Evolutionary conservation across 92 coral and sea anemone genomes (phyloP), one percentile per base, ranked within the genome.

Genomic region (Phenganax subtilis): DNA sequence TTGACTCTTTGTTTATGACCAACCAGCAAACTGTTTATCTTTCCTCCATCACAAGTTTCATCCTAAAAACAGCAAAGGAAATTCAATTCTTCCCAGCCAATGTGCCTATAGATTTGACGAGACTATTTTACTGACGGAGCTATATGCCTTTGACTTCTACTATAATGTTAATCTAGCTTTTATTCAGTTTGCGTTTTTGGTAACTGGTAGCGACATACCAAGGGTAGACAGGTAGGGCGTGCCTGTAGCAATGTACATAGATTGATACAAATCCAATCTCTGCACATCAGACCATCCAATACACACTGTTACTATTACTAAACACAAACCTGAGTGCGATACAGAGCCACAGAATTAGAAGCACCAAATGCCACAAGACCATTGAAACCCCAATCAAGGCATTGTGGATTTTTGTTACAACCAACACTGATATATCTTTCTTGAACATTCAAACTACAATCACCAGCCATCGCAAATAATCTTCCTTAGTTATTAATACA

Each of bases 291-390:
- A 20, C 25, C 25, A 20, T 20, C 25, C 25, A 20, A 20, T 20
- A 20, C 25, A 20, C 25, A 20, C 25, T 20, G 25, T 20, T 20
- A 20, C 25, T 20, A 20, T 20, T 20, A 20, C 25, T 44, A 55
- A 25, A 29, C 28, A 57, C 97, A 70, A 51, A 93, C 98, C 88
- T 84, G 81, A 16, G 94, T 89, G 66, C 84, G 79, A 72, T 90
- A 93, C 37, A 93, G 53, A 17, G 97, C 98, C 15, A 93, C 81
- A 51, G 94, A 91, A 55, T 87, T 77, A 75, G 90, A 75, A 65
- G 96, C 92, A 65, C 92, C 98, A 85, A 89, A 93, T 60, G 92
- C 97, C 57, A 93, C 94, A 54, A 89, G 83, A 61, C 98, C 98
- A 86, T 92, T 92, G 55, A 86, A 79, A 17, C 97, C 98, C 98